phyloP scores from a whole-genome alignment of 1,140 invertebrate species.

The Drosophila carrolli region DNA sequence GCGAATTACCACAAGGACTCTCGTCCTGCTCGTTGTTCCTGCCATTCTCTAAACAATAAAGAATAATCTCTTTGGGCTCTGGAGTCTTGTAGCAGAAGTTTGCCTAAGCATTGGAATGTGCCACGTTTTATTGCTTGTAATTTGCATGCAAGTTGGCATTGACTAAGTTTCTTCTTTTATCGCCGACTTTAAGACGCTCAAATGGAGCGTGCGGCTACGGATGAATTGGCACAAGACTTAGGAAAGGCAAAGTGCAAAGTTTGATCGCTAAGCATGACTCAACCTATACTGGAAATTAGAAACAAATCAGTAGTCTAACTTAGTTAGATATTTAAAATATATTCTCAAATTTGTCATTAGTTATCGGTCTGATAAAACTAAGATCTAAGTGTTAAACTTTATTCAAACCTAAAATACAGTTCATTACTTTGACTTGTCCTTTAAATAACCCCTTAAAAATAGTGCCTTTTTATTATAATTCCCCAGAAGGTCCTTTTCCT shows the following conservation, averaged over 20 bases:
- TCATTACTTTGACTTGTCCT: not conserved
- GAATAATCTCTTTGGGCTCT: slow-evolving; percentile 71
- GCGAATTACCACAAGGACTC: slow-evolving; percentile 73
- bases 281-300: not conserved
- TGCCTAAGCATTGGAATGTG: slow-evolving; percentile 61
- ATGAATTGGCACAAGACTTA: slow-evolving; percentile 44
- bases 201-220: slow-evolving; percentile 59
- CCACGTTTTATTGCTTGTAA: slow-evolving; percentile 80
- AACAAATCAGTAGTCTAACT: not conserved
- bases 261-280: not conserved
- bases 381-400: too few species aligned
- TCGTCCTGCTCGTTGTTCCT: slow-evolving; percentile 23
- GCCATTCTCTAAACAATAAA: slow-evolving; percentile 75
- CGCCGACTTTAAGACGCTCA: slow-evolving; percentile 60
- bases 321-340: not conserved
- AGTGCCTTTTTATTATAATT: slow-evolving; percentile 1
- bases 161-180: slow-evolving; percentile 73
- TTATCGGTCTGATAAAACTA: too few species aligned
- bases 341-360: too few species aligned
- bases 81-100: slow-evolving; percentile 56
- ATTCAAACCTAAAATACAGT: not conserved
- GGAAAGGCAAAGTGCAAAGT: slow-evolving; percentile 39
- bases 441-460: not conserved
- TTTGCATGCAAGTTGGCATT: slow-evolving; percentile 77
- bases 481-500: not conserved